These are phyloP conservation scores for Vireo altiloquus DNA, from an alignment of 2,113 vertebrate genomes.

Conservation along the genomic window DNA sequence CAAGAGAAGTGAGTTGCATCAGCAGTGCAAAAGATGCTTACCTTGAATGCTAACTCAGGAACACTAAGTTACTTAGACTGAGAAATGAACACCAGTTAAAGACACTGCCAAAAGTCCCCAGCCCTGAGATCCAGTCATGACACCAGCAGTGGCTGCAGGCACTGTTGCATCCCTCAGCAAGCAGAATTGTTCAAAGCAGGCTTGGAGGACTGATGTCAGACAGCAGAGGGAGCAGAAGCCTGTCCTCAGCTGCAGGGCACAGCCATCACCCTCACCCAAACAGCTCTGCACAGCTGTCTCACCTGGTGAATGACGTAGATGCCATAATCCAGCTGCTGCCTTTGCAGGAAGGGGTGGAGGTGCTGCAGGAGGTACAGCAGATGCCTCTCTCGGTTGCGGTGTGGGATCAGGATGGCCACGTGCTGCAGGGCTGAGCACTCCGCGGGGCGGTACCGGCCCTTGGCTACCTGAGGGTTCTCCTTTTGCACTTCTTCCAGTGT, in stretches of 20 bases:
- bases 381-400: conserved; percentile 88
- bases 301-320: conserved; percentile 97
- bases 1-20: not conserved
- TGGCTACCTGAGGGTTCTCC: conserved; percentile 75
- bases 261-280: not conserved
- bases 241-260: not conserved
- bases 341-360: conserved; percentile 92
- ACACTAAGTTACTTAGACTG: not conserved
- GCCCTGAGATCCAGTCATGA: not conserved
- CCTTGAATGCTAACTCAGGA: not conserved
- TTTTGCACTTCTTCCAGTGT: conserved; percentile 79
- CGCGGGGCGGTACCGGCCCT: conserved; percentile 78
- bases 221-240: not conserved
- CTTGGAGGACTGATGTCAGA: not conserved
- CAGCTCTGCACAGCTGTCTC: not conserved
- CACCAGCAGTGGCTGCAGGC: not conserved
- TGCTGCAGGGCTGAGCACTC: conserved; percentile 82
- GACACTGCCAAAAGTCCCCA: not conserved
- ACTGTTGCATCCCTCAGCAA: not conserved
- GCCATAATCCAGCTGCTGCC: conserved; percentile 91
- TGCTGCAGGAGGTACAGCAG: conserved; percentile 89
- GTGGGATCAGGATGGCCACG: conserved; percentile 90
- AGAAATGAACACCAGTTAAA: not conserved
- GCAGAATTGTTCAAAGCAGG: not conserved
- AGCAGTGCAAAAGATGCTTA: not conserved